phyloP scores from a whole-genome alignment of 1,140 invertebrate species.

The Zeugodacus cucurbitae region DNA sequence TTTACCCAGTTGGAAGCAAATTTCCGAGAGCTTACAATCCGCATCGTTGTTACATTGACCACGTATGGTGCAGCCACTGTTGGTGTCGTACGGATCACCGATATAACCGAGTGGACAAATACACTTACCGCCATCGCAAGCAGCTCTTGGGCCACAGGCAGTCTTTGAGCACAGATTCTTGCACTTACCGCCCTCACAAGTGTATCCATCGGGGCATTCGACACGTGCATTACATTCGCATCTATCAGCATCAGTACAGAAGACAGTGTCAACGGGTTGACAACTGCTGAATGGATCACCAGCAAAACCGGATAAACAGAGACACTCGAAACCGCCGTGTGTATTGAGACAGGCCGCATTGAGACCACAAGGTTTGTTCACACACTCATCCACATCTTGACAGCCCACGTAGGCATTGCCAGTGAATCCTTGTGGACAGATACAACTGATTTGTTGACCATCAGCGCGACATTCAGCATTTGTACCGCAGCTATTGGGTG shows the following conservation, averaged over 20 bases:
- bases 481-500: constrained; percentile 77
- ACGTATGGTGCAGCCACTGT: constrained; percentile 75
- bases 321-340: constrained; percentile 86
- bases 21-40: constrained; percentile 83
- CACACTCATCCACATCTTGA: constrained; percentile 88
- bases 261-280: constrained; percentile 73
- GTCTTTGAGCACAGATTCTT: constrained; percentile 78
- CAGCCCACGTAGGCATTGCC: constrained; percentile 90
- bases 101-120: constrained; percentile 80
- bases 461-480: constrained; percentile 83
- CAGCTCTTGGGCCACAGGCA: constrained; percentile 83
- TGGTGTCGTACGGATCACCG: constrained; percentile 81
- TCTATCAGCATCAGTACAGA: constrained; percentile 74
- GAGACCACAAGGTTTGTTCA: constrained; percentile 81
- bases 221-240: constrained; percentile 77
- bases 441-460: constrained; percentile 79
- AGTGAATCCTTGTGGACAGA: constrained; percentile 82
- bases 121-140: constrained; percentile 83
- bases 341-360: constrained; percentile 91
- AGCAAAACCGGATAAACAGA: constrained; percentile 81
- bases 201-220: constrained; percentile 80
- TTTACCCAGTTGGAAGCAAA: constrained; percentile 85
- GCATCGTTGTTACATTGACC: constrained; percentile 82
- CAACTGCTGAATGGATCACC: constrained; percentile 89
- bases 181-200: constrained; percentile 77